These are phyloP conservation scores for Podarcis raffonei DNA, from an alignment of 2,113 vertebrate species.

Conservation along the genomic window DNA sequence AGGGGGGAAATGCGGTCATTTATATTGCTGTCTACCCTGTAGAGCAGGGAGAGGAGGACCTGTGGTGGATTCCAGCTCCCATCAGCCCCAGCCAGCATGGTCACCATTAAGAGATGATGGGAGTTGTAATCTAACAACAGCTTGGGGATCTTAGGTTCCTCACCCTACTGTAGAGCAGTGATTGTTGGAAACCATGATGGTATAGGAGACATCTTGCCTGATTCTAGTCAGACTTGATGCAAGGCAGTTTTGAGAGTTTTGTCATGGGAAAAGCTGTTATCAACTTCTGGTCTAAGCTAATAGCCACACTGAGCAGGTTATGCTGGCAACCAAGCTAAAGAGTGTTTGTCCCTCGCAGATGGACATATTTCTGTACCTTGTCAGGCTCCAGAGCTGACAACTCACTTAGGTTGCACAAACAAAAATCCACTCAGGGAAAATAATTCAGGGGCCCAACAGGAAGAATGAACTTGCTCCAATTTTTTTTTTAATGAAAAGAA, in stretches of 20 bases:
- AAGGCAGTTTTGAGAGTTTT: not conserved
- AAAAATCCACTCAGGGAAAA: not conserved
- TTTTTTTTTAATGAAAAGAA: not conserved
- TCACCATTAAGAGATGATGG: too few species aligned
- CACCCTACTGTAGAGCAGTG: not conserved
- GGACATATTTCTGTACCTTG: constrained; percentile 3
- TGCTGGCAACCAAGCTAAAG: not conserved
- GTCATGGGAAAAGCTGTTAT: not conserved
- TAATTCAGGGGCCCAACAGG: not conserved
- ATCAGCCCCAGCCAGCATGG: too few species aligned
- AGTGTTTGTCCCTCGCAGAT: not conserved
- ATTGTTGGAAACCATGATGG: fast-evolving
- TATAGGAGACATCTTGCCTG: not conserved
- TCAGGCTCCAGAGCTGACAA: not conserved
- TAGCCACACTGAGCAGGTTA: not conserved
- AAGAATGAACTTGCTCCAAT: not conserved
- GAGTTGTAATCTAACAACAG: not conserved
- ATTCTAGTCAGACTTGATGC: not conserved
- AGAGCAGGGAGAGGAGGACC: too few species aligned
- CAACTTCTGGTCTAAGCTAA: not conserved
- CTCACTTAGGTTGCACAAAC: not conserved
- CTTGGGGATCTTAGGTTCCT: not conserved
- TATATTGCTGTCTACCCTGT: too few species aligned
- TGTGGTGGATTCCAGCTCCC: too few species aligned
- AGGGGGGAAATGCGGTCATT: too few species aligned